Percentiles rank a stretch among this genome's conserved stretches.
These are phyloP conservation scores for Harpalus rubripes DNA, from an alignment of 2,888 invertebrate genomes.

Conservation along the genomic window DNA sequence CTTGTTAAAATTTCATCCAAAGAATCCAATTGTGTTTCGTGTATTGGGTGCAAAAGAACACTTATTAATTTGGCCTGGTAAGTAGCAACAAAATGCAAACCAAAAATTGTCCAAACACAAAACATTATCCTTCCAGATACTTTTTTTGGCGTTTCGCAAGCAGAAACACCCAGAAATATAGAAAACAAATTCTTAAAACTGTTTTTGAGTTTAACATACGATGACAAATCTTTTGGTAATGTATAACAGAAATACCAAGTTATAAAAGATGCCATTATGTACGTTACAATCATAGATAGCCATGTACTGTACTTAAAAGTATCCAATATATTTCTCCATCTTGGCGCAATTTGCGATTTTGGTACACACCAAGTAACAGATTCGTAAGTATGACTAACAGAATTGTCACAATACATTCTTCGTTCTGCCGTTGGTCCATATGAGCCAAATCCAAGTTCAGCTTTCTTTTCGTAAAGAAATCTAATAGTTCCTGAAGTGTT, in stretches of 20 bases:
- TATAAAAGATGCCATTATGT: constrained; percentile 70
- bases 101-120: constrained; percentile 70
- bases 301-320: constrained; percentile 79
- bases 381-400: constrained; percentile 73
- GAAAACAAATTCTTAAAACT: constrained; percentile 69
- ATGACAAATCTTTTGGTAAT: constrained; percentile 59
- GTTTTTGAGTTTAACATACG: constrained; percentile 66
- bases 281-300: constrained; percentile 76
- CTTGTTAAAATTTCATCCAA: constrained; percentile 71
- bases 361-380: constrained; percentile 74
- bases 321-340: constrained; percentile 76
- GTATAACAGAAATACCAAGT: constrained; percentile 64
- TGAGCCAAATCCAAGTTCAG: constrained; percentile 74
- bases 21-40: constrained; percentile 71
- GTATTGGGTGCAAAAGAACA: constrained; percentile 71
- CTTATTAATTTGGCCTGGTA: constrained; percentile 74
- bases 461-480: constrained; percentile 71
- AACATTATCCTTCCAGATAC: constrained; percentile 70
- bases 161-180: constrained; percentile 70
- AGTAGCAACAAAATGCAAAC: constrained; percentile 70
- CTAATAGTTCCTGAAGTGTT: constrained; percentile 71
- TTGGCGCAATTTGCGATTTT: constrained; percentile 71
- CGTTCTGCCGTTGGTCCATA: constrained; percentile 72
- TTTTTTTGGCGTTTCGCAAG: constrained; percentile 70
- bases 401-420: constrained; percentile 72